Conservation (phyloP, 2,888 invertebrate species). For the Caenorhabditis doughertyi region DNA sequence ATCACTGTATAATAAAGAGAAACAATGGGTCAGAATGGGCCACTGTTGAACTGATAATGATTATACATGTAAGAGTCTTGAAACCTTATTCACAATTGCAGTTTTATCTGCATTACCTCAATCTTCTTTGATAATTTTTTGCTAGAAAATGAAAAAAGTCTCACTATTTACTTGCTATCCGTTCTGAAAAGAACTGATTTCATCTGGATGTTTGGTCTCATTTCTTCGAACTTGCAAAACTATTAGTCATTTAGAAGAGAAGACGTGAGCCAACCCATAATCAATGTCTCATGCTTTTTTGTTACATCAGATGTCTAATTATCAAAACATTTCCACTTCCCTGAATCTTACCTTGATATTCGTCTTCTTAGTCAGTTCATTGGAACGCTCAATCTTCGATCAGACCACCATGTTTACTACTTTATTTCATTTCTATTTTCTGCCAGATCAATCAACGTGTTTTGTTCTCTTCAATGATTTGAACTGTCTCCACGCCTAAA, state of each 20-base stretch:
- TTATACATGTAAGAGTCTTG: no score
- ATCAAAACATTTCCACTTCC: background rate
- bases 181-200: no score
- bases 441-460: background rate
- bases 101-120: no score
- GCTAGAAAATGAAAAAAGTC: no score
- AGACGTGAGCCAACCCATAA: background rate
- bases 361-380: background rate
- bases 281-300: background rate
- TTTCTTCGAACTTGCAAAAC: no score
- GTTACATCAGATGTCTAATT: slow-evolving; percentile 1
- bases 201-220: no score
- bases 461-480: background rate
- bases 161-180: no score
- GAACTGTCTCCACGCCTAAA: background rate
- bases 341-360: background rate
- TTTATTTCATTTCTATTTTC: background rate
- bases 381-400: slow-evolving; percentile 13
- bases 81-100: no score
- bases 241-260: background rate
- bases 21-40: no score
- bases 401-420: slow-evolving; percentile 28
- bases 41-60: no score
- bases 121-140: no score
- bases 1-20: no score